These are phyloP conservation scores for Ctena decussata DNA, from an alignment of 2,888 invertebrate species.

Conservation along the genomic window DNA sequence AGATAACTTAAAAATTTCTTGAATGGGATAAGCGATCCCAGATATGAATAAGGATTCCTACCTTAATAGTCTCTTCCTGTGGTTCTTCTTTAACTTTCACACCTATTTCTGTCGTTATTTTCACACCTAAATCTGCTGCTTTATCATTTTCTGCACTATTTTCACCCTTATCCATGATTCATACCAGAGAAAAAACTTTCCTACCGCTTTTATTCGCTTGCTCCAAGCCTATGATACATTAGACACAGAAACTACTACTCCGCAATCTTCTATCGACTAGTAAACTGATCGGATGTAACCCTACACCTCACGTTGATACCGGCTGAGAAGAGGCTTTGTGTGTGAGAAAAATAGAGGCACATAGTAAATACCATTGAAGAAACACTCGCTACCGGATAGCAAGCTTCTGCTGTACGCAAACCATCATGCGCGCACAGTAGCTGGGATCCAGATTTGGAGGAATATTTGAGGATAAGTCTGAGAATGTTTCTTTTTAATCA, in stretches of 20 bases:
- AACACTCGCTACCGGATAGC: neutral
- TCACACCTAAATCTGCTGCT: neutral
- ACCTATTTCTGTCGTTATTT: neutral
- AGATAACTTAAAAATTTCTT: no score
- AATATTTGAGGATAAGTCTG: no score
- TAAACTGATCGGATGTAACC: neutral
- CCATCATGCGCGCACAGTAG: neutral
- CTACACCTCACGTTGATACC: neutral
- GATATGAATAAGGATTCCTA: neutral
- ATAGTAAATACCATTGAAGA: neutral
- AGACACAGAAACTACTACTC: neutral
- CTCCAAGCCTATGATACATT: conserved; percentile 2
- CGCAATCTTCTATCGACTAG: conserved; percentile 7
- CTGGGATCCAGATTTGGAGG: no score
- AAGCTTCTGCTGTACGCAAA: neutral
- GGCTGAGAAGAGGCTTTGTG: conserved; percentile 1
- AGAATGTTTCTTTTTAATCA: no score
- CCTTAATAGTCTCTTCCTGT: neutral
- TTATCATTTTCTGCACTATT: neutral
- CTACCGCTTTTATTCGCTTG: neutral
- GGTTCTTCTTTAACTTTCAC: neutral
- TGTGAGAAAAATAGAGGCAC: conserved; percentile 9
- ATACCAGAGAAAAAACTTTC: neutral
- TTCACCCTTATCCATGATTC: conserved; percentile 13
- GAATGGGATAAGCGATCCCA: no score